These are phyloP conservation scores for Chaetodon trifascialis DNA, from an alignment of 2,113 vertebrate genomes.

Conservation along the genomic window DNA sequence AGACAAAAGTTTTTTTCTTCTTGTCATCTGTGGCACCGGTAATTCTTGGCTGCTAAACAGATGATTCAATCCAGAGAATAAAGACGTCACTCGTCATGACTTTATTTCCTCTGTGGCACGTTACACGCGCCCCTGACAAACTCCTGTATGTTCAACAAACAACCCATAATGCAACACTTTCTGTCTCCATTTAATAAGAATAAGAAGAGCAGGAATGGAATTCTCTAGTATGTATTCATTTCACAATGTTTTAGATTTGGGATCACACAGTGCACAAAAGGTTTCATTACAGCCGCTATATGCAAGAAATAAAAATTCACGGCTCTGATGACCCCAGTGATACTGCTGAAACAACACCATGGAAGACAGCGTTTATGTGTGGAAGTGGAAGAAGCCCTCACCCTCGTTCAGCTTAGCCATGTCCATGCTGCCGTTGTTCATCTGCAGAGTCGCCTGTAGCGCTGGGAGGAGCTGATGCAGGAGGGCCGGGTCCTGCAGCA, in stretches of 20 bases:
- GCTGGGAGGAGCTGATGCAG: slow-evolving; percentile 97
- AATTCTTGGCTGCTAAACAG: neutral
- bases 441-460: slow-evolving; percentile 96
- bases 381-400: slow-evolving; percentile 71
- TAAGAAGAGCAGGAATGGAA: neutral
- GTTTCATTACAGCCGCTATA: neutral
- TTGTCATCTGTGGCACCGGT: neutral
- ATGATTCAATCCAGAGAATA: neutral
- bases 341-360: neutral
- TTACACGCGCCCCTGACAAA: neutral
- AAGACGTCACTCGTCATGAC: neutral
- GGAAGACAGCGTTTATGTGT: neutral
- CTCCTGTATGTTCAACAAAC: neutral
- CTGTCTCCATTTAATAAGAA: neutral
- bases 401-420: slow-evolving; percentile 99
- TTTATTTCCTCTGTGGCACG: neutral
- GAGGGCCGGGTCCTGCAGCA: slow-evolving; percentile 98
- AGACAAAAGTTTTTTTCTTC: neutral
- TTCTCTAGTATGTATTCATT: neutral
- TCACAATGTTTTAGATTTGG: too few relatives aligned
- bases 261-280: neutral
- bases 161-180: slow-evolving; percentile 3
- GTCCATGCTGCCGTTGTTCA: slow-evolving; percentile 97
- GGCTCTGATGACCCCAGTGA: neutral
- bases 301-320: neutral